These are phyloP conservation scores for Brachionus sp. DNA, from an alignment of 1,140 invertebrate genomes.

Conservation along the genomic window DNA sequence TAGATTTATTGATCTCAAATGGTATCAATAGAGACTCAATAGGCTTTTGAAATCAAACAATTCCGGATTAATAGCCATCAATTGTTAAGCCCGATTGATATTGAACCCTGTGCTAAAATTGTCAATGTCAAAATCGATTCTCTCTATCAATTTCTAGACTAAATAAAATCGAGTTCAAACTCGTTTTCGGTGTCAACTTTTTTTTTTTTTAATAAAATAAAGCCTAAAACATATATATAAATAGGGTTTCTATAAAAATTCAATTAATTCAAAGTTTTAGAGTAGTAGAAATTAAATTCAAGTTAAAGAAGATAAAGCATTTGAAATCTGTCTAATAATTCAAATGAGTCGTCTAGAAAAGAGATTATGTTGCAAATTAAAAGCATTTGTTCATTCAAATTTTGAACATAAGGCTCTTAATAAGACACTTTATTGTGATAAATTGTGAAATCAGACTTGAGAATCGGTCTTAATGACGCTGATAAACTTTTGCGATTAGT, in stretches of 20 bases:
- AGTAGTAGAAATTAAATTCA: conserved; percentile 2
- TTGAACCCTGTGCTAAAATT: neutral
- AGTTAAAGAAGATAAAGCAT: neutral
- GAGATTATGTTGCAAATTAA: conserved; percentile 35
- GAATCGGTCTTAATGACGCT: neutral
- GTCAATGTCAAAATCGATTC: conserved; percentile 6
- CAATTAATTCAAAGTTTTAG: neutral
- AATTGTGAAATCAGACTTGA: conserved; percentile 21
- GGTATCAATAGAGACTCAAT: conserved; percentile 32
- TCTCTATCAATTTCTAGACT: conserved; percentile 8
- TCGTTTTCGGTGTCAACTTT: conserved; percentile 5
- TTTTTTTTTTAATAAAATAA: neutral
- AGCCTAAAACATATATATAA: neutral
- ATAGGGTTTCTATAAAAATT: neutral
- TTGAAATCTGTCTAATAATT: neutral
- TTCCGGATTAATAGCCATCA: neutral
- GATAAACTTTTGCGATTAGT: neutral
- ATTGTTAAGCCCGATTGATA: neutral
- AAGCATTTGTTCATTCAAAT: conserved; percentile 11
- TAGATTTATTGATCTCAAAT: conserved; percentile 33
- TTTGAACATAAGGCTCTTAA: no score
- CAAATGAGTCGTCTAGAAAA: neutral
- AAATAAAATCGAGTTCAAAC: neutral
- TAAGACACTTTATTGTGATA: neutral
- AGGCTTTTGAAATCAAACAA: conserved; percentile 10